Evolutionary conservation across 1,140 invertebrate species (phyloP).

Genomic region (Drosophila ironensis): DNA sequence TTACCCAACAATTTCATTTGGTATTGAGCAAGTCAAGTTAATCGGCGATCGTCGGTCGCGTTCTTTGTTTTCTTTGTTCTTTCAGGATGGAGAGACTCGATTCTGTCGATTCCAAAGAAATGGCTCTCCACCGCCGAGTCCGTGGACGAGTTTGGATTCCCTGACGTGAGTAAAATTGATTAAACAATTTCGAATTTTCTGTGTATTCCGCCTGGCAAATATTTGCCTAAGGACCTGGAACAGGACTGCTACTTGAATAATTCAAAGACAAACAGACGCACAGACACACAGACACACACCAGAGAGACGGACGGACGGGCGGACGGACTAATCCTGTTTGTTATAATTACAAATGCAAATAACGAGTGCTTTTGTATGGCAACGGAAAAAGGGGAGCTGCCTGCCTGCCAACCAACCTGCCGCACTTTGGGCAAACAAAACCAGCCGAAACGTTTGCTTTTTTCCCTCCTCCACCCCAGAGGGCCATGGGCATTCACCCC

Average conservation of each 20-base stretch:
- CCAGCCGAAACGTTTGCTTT: background rate
- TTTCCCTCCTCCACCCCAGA: background rate
- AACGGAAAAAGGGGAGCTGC: slow-evolving; percentile 15
- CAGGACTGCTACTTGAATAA: slow-evolving; percentile 59
- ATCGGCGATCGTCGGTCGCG: slow-evolving; percentile 39
- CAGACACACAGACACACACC: slow-evolving; percentile 40
- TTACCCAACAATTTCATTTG: slow-evolving; percentile 45
- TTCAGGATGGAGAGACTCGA: slow-evolving; percentile 86
- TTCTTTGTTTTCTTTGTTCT: slow-evolving; percentile 32
- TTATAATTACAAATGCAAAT: slow-evolving; percentile 82
- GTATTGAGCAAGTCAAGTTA: slow-evolving; percentile 42
- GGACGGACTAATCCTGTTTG: slow-evolving; percentile 79
- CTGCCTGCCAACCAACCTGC: slow-evolving; percentile 31
- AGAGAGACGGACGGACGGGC: too few species aligned
- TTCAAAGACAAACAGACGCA: slow-evolving; percentile 50
- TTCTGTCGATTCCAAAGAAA: slow-evolving; percentile 86
- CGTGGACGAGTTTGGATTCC: slow-evolving; percentile 82
- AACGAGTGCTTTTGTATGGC: slow-evolving; percentile 68
- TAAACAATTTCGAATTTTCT: slow-evolving; percentile 56
- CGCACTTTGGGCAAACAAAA: slow-evolving; percentile 42
- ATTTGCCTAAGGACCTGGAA: slow-evolving; percentile 40
- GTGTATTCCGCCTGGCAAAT: slow-evolving; percentile 36
- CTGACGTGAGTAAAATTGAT: slow-evolving; percentile 81
- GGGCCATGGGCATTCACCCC: background rate
- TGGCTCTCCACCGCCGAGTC: slow-evolving; percentile 85